These are phyloP conservation scores for Xanthorhoe designata DNA, from an alignment of 2,888 invertebrate species.

Conservation along the genomic window DNA sequence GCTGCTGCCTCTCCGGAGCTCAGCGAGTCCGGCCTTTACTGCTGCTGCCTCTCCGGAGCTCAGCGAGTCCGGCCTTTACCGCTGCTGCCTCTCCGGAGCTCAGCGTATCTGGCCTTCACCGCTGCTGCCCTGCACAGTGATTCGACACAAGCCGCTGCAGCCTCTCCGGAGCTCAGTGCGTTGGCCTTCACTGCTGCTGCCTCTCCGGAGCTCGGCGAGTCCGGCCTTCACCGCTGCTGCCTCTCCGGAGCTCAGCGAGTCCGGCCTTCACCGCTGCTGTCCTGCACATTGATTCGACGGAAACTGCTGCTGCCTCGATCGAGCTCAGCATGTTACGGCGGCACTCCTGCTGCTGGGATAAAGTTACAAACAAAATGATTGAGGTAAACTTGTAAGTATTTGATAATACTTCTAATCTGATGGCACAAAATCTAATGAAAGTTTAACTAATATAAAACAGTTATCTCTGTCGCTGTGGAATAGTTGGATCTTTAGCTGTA, in stretches of 20 bases:
- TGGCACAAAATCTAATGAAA: not conserved
- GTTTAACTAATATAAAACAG: not conserved
- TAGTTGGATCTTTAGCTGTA: not conserved
- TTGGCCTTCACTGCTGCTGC: constrained; percentile 9
- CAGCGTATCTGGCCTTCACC: constrained; percentile 2
- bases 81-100: constrained; percentile 19
- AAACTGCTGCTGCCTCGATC: constrained; percentile 12
- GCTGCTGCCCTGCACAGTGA: constrained; percentile 4
- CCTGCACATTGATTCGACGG: constrained; percentile 14
- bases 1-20: constrained; percentile 12
- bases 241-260: constrained; percentile 20
- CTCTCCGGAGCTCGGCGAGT: not conserved
- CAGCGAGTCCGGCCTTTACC: not conserved
- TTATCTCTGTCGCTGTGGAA: not conserved
- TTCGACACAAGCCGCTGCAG: constrained; percentile 11
- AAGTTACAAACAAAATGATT: not conserved
- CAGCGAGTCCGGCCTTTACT: constrained; percentile 1
- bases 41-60: constrained; percentile 18
- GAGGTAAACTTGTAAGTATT: constrained; percentile 13
- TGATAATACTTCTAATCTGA: constrained; percentile 8
- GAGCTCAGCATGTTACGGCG: constrained; percentile 4
- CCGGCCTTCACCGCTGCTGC: constrained; percentile 24
- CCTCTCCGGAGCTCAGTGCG: constrained; percentile 18
- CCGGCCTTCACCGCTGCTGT: constrained; percentile 14
- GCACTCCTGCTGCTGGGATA: constrained; percentile 15